phyloP scores from a whole-genome alignment of 2,113 vertebrate genomes.

The Lycocorax pyrrhopterus region DNA sequence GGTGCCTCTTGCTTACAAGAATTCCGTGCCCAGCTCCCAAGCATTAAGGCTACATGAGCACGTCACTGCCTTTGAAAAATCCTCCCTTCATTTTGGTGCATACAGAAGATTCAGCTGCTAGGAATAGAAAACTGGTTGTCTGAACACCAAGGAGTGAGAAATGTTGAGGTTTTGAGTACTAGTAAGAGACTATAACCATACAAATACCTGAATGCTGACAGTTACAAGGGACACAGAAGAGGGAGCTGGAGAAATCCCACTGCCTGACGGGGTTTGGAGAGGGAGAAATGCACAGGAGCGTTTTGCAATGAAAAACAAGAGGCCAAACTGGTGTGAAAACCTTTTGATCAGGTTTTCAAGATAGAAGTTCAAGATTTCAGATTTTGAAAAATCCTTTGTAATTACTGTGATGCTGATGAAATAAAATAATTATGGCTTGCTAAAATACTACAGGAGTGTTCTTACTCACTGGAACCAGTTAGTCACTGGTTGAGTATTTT shows the following conservation, averaged over 20 bases:
- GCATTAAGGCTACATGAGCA: neutral
- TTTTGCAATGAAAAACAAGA: neutral
- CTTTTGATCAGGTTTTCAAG: neutral
- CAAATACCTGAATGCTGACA: neutral
- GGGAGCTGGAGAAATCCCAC: neutral
- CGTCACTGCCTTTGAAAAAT: neutral
- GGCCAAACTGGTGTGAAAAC: neutral
- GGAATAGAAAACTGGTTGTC: neutral
- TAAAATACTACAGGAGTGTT: neutral
- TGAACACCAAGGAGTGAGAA: neutral
- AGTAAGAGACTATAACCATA: neutral
- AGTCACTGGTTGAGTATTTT: neutral
- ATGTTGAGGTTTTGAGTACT: neutral
- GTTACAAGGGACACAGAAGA: neutral
- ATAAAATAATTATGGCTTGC: neutral
- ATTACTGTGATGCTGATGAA: neutral
- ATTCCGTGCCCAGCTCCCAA: accelerated
- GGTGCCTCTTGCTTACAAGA: neutral
- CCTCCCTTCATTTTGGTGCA: neutral
- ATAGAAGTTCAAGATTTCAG: neutral
- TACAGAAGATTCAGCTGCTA: neutral
- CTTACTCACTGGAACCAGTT: neutral
- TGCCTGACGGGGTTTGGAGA: neutral
- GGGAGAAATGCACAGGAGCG: neutral
- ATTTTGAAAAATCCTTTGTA: neutral